These are phyloP conservation scores for Drosophila fungiperda DNA, from an alignment of 2,888 invertebrate species.

Conservation along the genomic window DNA sequence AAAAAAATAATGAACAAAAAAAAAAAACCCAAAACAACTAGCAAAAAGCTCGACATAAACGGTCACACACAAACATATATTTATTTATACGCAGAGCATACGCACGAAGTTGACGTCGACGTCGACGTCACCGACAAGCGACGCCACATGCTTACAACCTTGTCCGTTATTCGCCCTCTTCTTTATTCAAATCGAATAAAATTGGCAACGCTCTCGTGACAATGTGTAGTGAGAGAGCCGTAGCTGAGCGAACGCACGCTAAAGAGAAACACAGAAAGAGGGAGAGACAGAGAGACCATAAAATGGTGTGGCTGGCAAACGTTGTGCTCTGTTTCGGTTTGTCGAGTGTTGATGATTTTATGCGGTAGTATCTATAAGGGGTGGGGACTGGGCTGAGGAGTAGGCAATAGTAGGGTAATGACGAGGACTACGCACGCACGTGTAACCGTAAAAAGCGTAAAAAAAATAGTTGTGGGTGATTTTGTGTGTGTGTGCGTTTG, in stretches of 20 bases:
- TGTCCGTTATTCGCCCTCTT: slow-evolving; percentile 58
- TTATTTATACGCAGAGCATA: slow-evolving; percentile 8
- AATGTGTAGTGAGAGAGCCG: too few species aligned
- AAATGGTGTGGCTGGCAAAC: slow-evolving; percentile 33
- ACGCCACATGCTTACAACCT: slow-evolving; percentile 74
- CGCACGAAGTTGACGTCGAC: slow-evolving; percentile 31
- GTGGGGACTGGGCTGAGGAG: neutral
- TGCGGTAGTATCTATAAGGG: slow-evolving; percentile 14
- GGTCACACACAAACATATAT: slow-evolving; percentile 4
- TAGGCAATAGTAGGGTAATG: slow-evolving; percentile 37
- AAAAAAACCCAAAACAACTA: slow-evolving; percentile 47
- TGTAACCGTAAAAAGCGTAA: slow-evolving; percentile 76
- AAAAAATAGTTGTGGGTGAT: slow-evolving; percentile 31
- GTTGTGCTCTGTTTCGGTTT: slow-evolving; percentile 65
- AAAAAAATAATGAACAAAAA: slow-evolving; percentile 46
- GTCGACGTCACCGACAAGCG: slow-evolving; percentile 14
- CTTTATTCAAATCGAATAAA: too few species aligned
- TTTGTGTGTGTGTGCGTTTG: neutral
- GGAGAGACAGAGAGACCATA: slow-evolving; percentile 12
- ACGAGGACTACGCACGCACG: slow-evolving; percentile 68
- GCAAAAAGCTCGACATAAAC: slow-evolving; percentile 45
- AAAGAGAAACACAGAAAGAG: neutral
- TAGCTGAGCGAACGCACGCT: too few species aligned
- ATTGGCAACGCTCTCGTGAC: too few species aligned
- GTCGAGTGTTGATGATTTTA: slow-evolving; percentile 53